A percentile compares a stretch with the other conserved stretches of the same genome.
Evolutionary conservation across 2,797 vertebrate genomes (phyloP).

Genomic region (Clamator glandarius): DNA sequence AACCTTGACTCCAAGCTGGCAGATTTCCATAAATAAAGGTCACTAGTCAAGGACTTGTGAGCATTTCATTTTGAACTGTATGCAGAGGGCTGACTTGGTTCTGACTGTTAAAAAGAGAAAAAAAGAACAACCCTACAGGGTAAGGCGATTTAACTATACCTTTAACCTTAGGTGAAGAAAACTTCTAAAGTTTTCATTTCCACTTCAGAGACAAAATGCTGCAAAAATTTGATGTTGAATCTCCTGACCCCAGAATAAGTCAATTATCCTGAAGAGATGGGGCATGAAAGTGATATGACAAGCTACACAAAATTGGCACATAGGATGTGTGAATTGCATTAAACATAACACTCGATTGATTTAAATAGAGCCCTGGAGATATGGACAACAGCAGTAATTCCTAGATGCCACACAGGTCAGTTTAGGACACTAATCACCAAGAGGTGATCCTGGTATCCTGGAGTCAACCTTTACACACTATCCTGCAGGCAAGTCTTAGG

Average conservation of each 20-base stretch:
- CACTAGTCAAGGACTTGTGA: slow-evolving; percentile 32
- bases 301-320: neutral
- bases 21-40: slow-evolving; percentile 59
- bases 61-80: neutral
- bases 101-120: neutral
- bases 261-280: neutral
- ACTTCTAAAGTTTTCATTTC: neutral
- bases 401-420: neutral
- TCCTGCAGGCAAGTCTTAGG: neutral
- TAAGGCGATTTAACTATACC: slow-evolving; percentile 36
- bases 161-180: slow-evolving; percentile 6
- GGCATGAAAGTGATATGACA: neutral
- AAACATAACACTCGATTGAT: neutral
- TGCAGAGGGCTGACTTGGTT: neutral
- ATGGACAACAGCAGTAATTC: neutral
- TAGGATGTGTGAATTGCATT: neutral
- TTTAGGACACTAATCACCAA: neutral
- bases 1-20: slow-evolving; percentile 28
- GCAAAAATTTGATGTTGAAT: neutral
- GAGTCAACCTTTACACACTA: neutral
- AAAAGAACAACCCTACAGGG: neutral
- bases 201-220: neutral
- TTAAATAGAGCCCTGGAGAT: neutral
- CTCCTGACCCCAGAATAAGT: neutral
- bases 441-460: neutral